Conservation (phyloP, 2,888 invertebrate genomes). For the Desoria tigrina region DNA sequence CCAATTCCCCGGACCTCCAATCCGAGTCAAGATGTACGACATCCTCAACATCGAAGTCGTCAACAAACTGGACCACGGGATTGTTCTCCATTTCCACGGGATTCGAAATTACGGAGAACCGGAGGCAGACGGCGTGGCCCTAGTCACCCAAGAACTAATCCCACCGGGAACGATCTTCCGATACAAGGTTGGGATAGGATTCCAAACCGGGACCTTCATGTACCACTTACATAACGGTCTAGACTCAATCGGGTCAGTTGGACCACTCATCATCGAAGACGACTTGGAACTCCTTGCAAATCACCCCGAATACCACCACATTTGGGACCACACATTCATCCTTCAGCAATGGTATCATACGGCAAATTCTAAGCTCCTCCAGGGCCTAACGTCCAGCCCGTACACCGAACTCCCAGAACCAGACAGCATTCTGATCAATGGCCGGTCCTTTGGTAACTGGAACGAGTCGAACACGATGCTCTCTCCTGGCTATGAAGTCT, state of each 20-base stretch:
- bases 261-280: conserved; percentile 34
- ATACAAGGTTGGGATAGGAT: conserved; percentile 34
- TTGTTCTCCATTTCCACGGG: conserved; percentile 45
- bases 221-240: conserved; percentile 41
- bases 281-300: neutral
- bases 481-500: conserved; percentile 21
- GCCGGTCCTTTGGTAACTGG: conserved; percentile 18
- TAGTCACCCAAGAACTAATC: conserved; percentile 41
- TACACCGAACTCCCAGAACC: conserved; percentile 20
- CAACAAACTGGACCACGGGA: conserved; percentile 15
- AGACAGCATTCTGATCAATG: conserved; percentile 21
- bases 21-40: conserved; percentile 12
- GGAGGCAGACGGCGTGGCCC: conserved; percentile 40
- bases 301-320: neutral
- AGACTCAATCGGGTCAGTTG: conserved; percentile 36
- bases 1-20: conserved; percentile 18
- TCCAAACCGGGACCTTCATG: conserved; percentile 40
- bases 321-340: conserved; percentile 3
- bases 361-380: neutral
- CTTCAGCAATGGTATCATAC: conserved; percentile 14
- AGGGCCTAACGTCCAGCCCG: neutral
- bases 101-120: conserved; percentile 30
- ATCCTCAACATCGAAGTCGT: conserved; percentile 6
- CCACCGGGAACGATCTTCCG: conserved; percentile 32
- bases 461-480: neutral